phyloP scores from a whole-genome alignment of 2,113 vertebrate species.

The Scomber japonicus region DNA sequence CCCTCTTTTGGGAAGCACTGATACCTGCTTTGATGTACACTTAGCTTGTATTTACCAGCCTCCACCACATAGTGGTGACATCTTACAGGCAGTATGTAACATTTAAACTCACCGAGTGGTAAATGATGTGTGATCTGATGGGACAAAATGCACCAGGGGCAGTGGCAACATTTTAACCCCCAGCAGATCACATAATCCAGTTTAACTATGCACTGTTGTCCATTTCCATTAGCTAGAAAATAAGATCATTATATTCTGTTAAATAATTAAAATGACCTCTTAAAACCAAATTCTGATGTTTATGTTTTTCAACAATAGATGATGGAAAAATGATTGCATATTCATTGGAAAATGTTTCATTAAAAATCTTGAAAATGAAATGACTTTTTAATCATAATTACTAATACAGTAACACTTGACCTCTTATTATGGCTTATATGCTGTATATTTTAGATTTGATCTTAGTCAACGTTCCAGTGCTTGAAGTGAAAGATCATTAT shows the following conservation, averaged over 20 bases:
- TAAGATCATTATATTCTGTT: background rate
- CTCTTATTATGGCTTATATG: too few relatives aligned
- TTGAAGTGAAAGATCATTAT: too few relatives aligned
- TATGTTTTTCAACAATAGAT: background rate
- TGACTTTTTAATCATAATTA: too few relatives aligned
- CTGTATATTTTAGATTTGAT: too few relatives aligned
- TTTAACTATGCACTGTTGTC: background rate
- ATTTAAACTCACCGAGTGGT: background rate
- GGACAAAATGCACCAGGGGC: too few relatives aligned
- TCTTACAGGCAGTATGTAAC: constrained; percentile 1
- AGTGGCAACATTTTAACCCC: background rate
- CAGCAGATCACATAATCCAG: too few relatives aligned
- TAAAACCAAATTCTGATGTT: background rate
- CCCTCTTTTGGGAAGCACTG: constrained; percentile 66
- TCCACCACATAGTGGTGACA: constrained; percentile 52
- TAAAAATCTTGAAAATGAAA: too few relatives aligned
- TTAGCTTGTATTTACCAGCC: constrained; percentile 23
- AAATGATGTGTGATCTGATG: background rate
- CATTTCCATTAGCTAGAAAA: background rate
- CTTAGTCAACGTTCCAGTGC: too few relatives aligned
- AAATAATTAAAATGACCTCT: background rate
- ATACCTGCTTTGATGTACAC: background rate
- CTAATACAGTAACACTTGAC: too few relatives aligned
- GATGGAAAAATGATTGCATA: background rate
- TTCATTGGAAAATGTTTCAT: too few relatives aligned